Conservation (phyloP, 2,797 vertebrate genomes). For the Paratrypauchen microcephalus region DNA sequence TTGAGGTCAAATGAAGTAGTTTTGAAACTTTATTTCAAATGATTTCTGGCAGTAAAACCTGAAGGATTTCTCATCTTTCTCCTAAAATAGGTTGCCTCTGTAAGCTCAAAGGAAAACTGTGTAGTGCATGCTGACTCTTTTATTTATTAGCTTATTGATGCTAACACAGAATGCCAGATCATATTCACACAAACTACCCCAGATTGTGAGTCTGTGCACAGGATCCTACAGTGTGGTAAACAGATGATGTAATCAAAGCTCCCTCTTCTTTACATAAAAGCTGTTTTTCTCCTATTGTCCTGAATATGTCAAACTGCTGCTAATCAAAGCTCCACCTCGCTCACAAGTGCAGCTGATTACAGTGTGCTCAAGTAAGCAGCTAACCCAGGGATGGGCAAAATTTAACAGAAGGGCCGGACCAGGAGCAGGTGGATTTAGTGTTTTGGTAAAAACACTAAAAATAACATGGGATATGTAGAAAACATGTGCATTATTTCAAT, state of each 20-base stretch:
- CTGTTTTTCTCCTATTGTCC: conserved; percentile 12
- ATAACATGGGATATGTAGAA: too few relatives aligned
- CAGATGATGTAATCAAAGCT: conserved; percentile 12
- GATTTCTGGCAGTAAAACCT: too few relatives aligned
- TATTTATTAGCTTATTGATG: background rate
- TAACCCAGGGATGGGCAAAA: too few relatives aligned
- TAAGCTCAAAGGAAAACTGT: background rate
- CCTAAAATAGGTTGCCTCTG: too few relatives aligned
- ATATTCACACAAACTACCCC: background rate
- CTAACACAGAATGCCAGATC: background rate
- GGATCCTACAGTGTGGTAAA: conserved; percentile 3
- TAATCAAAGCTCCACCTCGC: background rate
- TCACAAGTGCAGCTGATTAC: background rate
- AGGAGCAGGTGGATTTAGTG: too few relatives aligned
- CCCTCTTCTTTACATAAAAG: background rate
- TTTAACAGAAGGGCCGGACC: too few relatives aligned
- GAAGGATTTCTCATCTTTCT: too few relatives aligned
- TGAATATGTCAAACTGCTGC: background rate
- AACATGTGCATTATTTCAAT: too few relatives aligned
- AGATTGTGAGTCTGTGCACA: too few relatives aligned
- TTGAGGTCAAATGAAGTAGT: too few relatives aligned
- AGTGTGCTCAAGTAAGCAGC: background rate
- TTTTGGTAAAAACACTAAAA: too few relatives aligned
- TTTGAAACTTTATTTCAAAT: too few relatives aligned
- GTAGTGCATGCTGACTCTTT: background rate